Percentiles rank a stretch among this genome's conserved stretches.
Conservation (phyloP, 2,888 invertebrate genomes). For the Phlogophora meticulosa region DNA sequence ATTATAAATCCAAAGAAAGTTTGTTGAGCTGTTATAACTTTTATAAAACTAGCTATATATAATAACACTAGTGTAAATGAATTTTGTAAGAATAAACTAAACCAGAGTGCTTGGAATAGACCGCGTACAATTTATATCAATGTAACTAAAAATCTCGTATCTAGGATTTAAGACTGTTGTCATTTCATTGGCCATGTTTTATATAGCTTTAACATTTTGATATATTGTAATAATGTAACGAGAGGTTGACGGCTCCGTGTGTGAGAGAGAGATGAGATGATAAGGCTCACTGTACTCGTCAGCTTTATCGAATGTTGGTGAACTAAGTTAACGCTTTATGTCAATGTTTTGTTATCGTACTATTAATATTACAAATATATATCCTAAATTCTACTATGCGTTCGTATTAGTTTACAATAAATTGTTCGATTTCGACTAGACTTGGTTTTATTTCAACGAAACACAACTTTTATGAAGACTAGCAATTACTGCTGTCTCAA, state of each 20-base stretch:
- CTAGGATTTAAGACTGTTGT: constrained; percentile 85
- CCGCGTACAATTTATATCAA: constrained; percentile 60
- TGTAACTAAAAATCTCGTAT: constrained; percentile 67
- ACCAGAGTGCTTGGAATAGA: constrained; percentile 58
- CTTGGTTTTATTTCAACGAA: constrained; percentile 40
- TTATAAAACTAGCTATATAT: constrained; percentile 12
- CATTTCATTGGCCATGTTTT: constrained; percentile 85
- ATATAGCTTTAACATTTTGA: constrained; percentile 88
- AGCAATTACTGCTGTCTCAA: too few relatives aligned
- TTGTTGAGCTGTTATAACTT: constrained; percentile 41
- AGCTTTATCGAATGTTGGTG: constrained; percentile 88
- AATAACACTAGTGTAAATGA: not conserved
- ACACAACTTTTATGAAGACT: not conserved
- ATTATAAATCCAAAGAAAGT: constrained; percentile 31
- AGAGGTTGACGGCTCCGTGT: constrained; percentile 65
- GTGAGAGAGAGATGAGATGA: constrained; percentile 65
- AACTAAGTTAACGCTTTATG: constrained; percentile 88
- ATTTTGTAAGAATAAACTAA: constrained; percentile 27
- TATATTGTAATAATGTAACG: constrained; percentile 78
- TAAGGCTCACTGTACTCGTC: constrained; percentile 79
- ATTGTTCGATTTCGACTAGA: constrained; percentile 85
- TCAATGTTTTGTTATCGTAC: constrained; percentile 89
- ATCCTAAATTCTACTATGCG: constrained; percentile 90
- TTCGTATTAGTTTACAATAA: constrained; percentile 90
- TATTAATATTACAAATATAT: constrained; percentile 89